Evolutionary conservation across 2,888 invertebrate genomes (phyloP), one percentile per base, ranked within the genome.

Genomic region (Eupithecia vulgata): DNA sequence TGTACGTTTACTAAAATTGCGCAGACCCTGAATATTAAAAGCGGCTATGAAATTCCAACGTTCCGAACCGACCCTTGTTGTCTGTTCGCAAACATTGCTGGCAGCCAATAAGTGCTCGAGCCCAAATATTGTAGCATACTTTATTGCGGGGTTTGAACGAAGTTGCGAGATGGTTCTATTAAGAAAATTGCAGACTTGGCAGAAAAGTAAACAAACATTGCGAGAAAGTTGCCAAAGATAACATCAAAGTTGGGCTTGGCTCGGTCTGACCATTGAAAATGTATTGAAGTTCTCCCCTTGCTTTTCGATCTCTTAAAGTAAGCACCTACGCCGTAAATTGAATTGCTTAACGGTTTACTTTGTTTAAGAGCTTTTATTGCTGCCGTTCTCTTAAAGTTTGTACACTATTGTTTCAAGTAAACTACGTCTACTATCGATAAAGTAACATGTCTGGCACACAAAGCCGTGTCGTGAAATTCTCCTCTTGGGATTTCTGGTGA

Each of bases 51-150:
- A 69, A 67, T 67, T 74, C 69, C 21, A 67, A 62, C 48, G 59
- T 17, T 73, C 30, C 70, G 62, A 65, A 57, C 61, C 64, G 52
- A 70, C 72, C 75, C 75, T 68, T 75, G 75, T 75, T 75, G 68
- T 70, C 52, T 52, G 48, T 42, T 30, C 37, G 52, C 75, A 75
- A 72, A 75, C 78, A 76, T 78, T 83, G 85, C 88, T 84, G 82
- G 78, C 70, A 65, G 74, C 81, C 81, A 84, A 86, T 87, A 88
- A 88, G 86, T 80, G 77, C 82, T 82, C 81, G 74, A 81, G 81
- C 81, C 85, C 82, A 85, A 87, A 90, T 88, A 86, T 88, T 89
- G 82, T 83, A 83, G 83, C 77, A 82, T 83, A 88, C 89, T 87
- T 87, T 85, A 81, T 84, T 79, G 78, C 80, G 76, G 79, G 76